Base-by-base conservation (phyloP, 2,888 invertebrate species). In the Operophtera brumata region DNA sequence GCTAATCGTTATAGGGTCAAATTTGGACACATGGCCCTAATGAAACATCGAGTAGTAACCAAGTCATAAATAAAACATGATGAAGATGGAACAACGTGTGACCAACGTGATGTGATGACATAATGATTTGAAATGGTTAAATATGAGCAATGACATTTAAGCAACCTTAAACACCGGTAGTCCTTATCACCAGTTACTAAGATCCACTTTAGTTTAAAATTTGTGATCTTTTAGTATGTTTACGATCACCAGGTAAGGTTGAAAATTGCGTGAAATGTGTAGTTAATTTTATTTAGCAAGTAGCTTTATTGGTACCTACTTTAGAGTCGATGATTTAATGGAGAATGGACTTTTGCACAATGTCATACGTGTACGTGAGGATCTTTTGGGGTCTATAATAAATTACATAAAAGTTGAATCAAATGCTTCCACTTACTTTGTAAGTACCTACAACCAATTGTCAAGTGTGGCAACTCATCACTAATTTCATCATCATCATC, bases 31-130 rank as follows among this genome's bases (percentile, higher is more conserved):
- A 20, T 20, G 20, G 39, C 26, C 34, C 35, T 41, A 51, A 51
- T 46, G 34, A 46, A 52, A 52, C 45, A 34, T 41, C 51, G 32
- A 39, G 9, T 6, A 51, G 39, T 45, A 30, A 36, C 39, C 2
- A 30, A 35, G 56, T 61, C 51, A 65, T 65, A 64, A 65, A 65
- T 51, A 43, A 61, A 59, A 58, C 63, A 61, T 67, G 54, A 64
- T 53, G 55, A 54, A 51, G 54, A 57, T 28, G 54, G 37, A 57
- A 48, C 60, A 55, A 69, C 71, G 73, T 64, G 73, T 65, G 73
- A 47, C 67, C 61, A 51, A 47, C 42, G 54, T 63, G 66, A 68
- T 74, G 73, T 63, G 66, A 68, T 74, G 73, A 73, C 73, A 65
- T 70, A 68, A 75, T 66, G 50, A 59, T 51, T 60, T 53, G 45